phyloP scores from a whole-genome alignment of 2,888 invertebrate species.

The Pristionchus maxplancki region DNA sequence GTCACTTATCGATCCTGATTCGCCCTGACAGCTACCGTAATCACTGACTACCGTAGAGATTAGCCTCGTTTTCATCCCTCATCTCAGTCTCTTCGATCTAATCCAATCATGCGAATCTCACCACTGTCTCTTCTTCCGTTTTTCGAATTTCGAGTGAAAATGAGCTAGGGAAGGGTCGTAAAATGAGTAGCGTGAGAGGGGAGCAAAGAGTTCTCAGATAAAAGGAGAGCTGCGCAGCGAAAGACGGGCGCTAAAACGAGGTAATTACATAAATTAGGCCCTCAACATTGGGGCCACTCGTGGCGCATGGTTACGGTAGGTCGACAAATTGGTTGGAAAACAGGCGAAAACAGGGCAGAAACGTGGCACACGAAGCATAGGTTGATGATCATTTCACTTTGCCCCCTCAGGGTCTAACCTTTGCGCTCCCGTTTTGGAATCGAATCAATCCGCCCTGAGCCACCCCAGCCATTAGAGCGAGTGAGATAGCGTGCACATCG shows the following conservation, averaged over 20 bases:
- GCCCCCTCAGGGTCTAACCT: background rate
- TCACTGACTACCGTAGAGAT: background rate
- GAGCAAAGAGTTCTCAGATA: conserved; percentile 3
- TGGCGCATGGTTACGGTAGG: conserved; percentile 9
- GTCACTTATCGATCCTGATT: conserved; percentile 42
- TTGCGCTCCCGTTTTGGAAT: conserved; percentile 43
- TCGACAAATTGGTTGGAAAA: background rate
- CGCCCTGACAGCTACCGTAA: conserved; percentile 16
- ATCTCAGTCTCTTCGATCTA: background rate
- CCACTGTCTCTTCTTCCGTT: conserved; percentile 39
- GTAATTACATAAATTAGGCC: conserved; percentile 42
- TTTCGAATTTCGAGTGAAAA: conserved; percentile 23
- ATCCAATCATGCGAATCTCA: conserved; percentile 30
- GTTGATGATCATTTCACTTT: conserved; percentile 9
- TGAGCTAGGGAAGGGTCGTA: conserved; percentile 3
- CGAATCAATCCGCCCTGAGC: conserved; percentile 27
- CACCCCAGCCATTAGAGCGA: background rate
- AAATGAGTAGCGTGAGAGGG: conserved; percentile 23
- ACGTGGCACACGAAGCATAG: background rate
- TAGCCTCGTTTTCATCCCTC: conserved; percentile 3
- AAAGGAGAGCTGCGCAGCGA: background rate
- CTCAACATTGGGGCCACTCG: background rate
- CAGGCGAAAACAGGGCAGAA: background rate
- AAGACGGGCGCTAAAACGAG: background rate
- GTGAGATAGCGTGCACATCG: background rate